phyloP scores from a whole-genome alignment of 2,797 vertebrate species.

The Cyclura pinguis region DNA sequence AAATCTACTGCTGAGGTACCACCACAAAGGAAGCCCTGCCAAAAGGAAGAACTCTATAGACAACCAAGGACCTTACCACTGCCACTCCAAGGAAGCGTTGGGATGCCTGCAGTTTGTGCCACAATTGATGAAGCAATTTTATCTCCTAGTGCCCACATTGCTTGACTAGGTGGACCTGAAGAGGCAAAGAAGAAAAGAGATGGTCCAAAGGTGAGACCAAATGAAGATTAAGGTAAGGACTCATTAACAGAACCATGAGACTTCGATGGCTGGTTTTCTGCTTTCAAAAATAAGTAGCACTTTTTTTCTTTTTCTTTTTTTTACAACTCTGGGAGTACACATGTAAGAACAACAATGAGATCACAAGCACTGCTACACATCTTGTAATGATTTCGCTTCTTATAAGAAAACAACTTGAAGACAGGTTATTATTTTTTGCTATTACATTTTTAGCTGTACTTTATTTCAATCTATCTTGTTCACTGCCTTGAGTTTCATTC shows the following conservation, averaged over 20 bases:
- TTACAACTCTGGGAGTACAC: too few relatives aligned
- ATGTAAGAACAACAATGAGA: not conserved
- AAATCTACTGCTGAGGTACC: too few relatives aligned
- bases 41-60: too few relatives aligned
- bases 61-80: conserved; percentile 79
- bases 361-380: not conserved
- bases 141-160: conserved; percentile 98
- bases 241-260: fast-evolving
- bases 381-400: not conserved
- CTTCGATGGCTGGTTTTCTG: too few relatives aligned
- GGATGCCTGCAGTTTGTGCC: conserved; percentile 97
- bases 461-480: too few relatives aligned
- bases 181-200: conserved; percentile 47
- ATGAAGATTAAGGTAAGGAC: not conserved
- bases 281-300: not conserved
- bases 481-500: too few relatives aligned
- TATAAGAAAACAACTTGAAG: too few relatives aligned
- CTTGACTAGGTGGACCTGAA: conserved; percentile 96
- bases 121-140: conserved; percentile 99
- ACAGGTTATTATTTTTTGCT: too few relatives aligned
- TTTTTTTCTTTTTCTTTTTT: too few relatives aligned
- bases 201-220: not conserved
- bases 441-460: too few relatives aligned
- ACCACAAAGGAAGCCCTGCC: not conserved
- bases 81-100: conserved; percentile 97